Percentiles rank a stretch among this genome's conserved stretches.
Evolutionary conservation across 64 coral and sea anemone genomes (phyloP).

Genomic region (Anthopleura sola): DNA sequence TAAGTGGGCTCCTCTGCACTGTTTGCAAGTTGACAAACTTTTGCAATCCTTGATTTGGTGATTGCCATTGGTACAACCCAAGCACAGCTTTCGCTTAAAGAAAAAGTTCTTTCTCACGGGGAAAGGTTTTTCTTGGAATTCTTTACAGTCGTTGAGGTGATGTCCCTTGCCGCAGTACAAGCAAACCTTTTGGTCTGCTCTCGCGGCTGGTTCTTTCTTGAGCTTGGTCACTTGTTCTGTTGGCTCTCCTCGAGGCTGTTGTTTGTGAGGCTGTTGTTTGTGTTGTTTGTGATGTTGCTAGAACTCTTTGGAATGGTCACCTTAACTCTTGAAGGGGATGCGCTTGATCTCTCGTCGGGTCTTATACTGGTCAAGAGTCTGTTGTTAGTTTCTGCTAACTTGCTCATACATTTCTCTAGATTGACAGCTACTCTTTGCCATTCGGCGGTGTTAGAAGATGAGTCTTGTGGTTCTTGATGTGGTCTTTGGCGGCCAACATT

Average conservation of each 20-base stretch:
- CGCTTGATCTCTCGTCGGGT: constrained; percentile 18
- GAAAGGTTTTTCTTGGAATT: constrained; percentile 17
- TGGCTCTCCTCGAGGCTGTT: not conserved
- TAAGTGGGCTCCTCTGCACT: constrained; percentile 9
- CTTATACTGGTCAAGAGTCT: constrained; percentile 44
- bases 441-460: not conserved
- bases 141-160: constrained; percentile 23
- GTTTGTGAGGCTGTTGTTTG: not conserved
- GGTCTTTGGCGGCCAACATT: too few relatives aligned
- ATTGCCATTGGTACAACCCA: not conserved
- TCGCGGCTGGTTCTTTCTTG: not conserved
- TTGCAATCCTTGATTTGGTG: constrained; percentile 10
- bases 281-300: constrained; percentile 2
- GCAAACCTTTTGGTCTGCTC: not conserved
- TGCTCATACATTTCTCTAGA: constrained; percentile 52
- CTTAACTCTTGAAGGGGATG: constrained; percentile 33
- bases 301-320: constrained; percentile 38
- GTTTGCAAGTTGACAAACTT: not conserved
- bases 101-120: constrained; percentile 40
- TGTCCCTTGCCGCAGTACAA: constrained; percentile 29
- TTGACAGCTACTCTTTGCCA: not conserved
- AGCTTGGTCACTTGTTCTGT: not conserved
- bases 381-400: constrained; percentile 32
- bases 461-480: too few relatives aligned
- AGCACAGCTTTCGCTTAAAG: not conserved